Evolutionary conservation across 2,113 vertebrate genomes (phyloP), one percentile per base, ranked within the genome.

Genomic region (Potamarius usumacintae): DNA sequence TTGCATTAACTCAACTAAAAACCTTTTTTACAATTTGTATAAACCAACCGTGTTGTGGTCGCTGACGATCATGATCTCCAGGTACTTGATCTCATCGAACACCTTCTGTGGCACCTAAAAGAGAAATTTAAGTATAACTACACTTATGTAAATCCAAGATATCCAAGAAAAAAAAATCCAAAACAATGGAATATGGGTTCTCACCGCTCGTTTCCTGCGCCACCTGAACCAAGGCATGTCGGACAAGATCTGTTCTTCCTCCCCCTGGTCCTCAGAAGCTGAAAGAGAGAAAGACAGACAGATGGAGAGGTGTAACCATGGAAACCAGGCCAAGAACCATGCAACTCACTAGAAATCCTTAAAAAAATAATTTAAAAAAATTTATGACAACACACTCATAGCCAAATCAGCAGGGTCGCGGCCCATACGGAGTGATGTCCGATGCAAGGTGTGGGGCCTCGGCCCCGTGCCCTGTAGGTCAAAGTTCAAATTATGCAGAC

Each of bases 11-110:
- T 77, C 15, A 79, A 30, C 15, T 17, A 79, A 0, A 4, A 48
- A 25, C 6, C 42, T 15, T 30, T 57, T 30, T 57, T 22, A 58
- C 8, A 2, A 22, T 48, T 52, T 53, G 14, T 42, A 57, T 30
- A 15, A 82, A 93, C 96, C 91, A 94, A 98, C 98, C 96, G 96
- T 97, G 94, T 96, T 99, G 94, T 99, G 95, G 92, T 99, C 98
- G 90, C 96, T 98, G 91, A 99, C 97, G 93, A 99, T 97, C 97
- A 99, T 99, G 89, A 99, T 96, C 92, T 99, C 98, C 93, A 99
- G 91, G 92, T 98, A 99, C 85, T 99, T 99, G 94, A 97, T 99
- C 94, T 99, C 98, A 91, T 98, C 97, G 96, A 99, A 99, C 42
- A 97, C 90, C 88, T 94, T 96, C 76, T 97, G 96, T 88, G 96